A percentile compares a stretch with the other conserved stretches of the same genome.
phyloP scores from a whole-genome alignment of 2,113 vertebrate species.

The Hemiscyllium ocellatum region DNA sequence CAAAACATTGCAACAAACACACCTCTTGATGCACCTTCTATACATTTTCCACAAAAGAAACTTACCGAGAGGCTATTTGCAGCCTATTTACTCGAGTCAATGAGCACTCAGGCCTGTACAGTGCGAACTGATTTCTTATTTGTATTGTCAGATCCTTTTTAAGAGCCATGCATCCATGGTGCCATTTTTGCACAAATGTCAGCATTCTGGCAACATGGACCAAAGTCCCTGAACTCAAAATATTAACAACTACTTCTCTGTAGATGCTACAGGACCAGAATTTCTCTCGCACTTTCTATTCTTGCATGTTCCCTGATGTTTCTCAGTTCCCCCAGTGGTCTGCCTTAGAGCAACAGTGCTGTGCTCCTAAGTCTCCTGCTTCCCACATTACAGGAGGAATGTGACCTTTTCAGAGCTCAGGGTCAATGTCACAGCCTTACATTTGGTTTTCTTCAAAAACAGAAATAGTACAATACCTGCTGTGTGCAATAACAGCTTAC shows the following conservation, averaged over 20 bases:
- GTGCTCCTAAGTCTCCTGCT: not conserved
- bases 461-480: no score
- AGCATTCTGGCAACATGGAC: no score
- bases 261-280: no score
- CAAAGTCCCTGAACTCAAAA: no score
- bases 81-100: not conserved
- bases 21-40: not conserved
- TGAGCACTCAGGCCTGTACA: not conserved
- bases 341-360: not conserved
- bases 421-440: not conserved
- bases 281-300: no score
- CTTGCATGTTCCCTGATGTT: not conserved
- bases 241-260: no score
- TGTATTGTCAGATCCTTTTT: not conserved
- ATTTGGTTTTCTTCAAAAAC: not conserved
- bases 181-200: no score
- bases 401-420: not conserved
- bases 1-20: not conserved
- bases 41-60: not conserved
- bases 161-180: not conserved
- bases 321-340: not conserved
- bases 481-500: not conserved
- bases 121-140: not conserved
- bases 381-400: not conserved
- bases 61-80: no score